Evolutionary conservation across 2,797 vertebrate genomes (phyloP).

Genomic region (Mus minutoides): DNA sequence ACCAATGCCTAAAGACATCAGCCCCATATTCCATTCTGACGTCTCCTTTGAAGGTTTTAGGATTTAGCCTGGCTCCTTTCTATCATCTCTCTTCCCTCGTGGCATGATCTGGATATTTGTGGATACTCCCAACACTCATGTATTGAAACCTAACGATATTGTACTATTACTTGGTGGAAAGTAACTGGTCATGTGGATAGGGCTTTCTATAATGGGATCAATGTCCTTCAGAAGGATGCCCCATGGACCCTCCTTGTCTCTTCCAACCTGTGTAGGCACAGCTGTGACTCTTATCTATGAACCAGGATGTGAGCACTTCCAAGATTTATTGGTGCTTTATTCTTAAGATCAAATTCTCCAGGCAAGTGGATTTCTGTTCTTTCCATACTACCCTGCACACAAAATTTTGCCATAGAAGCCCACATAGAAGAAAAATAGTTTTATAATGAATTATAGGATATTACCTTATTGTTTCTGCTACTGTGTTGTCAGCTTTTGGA

Average conservation of each 20-base stretch:
- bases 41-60: background rate
- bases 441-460: background rate
- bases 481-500: background rate
- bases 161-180: background rate
- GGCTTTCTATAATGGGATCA: background rate
- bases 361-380: background rate
- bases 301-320: background rate
- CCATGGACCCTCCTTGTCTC: background rate
- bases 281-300: background rate
- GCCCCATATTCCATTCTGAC: background rate
- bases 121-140: background rate
- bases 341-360: background rate
- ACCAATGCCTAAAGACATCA: background rate
- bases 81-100: background rate
- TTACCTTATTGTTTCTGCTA: background rate
- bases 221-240: background rate
- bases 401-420: background rate
- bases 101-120: background rate
- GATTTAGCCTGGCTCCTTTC: constrained; percentile 14
- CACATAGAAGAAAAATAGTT: background rate
- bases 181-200: background rate
- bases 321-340: background rate
- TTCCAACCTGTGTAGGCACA: background rate
- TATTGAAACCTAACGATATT: background rate
- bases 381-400: background rate